A percentile compares a stretch with the other conserved stretches of the same genome.
phyloP scores from a whole-genome alignment of 2,797 vertebrate genomes.

The Tokudaia muenninki region DNA sequence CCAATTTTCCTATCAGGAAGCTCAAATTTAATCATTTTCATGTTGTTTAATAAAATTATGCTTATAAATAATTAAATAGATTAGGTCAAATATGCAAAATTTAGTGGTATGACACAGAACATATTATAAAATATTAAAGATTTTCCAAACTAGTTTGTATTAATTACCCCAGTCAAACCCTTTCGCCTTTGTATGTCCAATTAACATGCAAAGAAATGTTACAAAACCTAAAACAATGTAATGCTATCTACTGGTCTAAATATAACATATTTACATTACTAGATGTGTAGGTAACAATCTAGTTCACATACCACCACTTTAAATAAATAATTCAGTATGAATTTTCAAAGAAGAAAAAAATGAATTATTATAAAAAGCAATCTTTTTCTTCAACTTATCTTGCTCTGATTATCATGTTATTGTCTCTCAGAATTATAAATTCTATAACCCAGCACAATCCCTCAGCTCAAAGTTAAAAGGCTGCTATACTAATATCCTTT shows the following conservation, averaged over 20 bases:
- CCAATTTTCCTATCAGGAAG: constrained; percentile 38
- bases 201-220: background rate
- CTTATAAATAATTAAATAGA: constrained; percentile 13
- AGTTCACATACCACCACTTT: background rate
- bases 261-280: background rate
- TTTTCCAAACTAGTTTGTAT: background rate
- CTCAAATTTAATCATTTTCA: constrained; percentile 55
- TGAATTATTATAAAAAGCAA: constrained; percentile 24
- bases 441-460: background rate
- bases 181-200: background rate
- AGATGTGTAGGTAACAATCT: background rate
- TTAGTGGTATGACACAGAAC: constrained; percentile 21
- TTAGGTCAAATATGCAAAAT: constrained; percentile 56
- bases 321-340: constrained; percentile 27
- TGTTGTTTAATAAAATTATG: constrained; percentile 35
- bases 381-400: constrained; percentile 28
- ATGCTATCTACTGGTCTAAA: background rate
- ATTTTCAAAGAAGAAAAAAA: background rate
- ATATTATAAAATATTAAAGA: constrained; percentile 39
- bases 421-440: constrained; percentile 17
- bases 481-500: constrained; percentile 33
- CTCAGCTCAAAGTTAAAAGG: background rate
- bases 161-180: constrained; percentile 18
- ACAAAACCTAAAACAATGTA: background rate
- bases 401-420: background rate